Conservation (phyloP, 2,888 invertebrate species). For the Drosophila glabriapex region DNA sequence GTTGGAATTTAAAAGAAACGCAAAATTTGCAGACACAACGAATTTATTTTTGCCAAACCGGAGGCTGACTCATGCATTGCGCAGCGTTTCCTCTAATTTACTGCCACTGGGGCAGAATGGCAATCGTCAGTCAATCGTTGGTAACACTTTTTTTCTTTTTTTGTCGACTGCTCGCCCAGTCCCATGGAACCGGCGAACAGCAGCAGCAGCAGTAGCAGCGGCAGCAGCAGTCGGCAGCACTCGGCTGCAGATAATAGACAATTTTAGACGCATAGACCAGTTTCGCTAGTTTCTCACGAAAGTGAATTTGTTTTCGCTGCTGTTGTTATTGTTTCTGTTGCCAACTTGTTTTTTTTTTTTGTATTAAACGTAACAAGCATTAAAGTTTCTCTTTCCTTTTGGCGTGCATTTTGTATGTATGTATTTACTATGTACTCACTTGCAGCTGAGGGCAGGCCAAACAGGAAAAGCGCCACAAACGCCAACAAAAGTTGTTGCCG, state of each 20-base stretch:
- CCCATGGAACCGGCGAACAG: constrained; percentile 28
- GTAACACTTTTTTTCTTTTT: constrained; percentile 12
- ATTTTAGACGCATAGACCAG: constrained; percentile 68
- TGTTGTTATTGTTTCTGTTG: constrained; percentile 21
- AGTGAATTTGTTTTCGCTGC: constrained; percentile 77
- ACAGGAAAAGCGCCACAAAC: constrained; percentile 59
- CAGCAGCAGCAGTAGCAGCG: constrained; percentile 12
- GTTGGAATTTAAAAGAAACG: background rate
- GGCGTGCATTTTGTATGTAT: constrained; percentile 16
- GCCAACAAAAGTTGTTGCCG: constrained; percentile 29
- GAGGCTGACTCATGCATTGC: constrained; percentile 57
- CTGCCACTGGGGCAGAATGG: constrained; percentile 35
- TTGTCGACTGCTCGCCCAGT: constrained; percentile 15
- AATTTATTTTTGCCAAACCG: constrained; percentile 40
- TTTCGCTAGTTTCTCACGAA: constrained; percentile 81
- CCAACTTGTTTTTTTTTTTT: constrained; percentile 1
- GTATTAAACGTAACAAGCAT: constrained; percentile 60
- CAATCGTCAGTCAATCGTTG: constrained; percentile 6
- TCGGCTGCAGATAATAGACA: constrained; percentile 25
- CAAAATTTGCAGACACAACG: constrained; percentile 31
- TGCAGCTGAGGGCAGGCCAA: constrained; percentile 35
- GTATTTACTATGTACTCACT: constrained; percentile 50
- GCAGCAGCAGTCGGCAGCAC: constrained; percentile 23
- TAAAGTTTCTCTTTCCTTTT: constrained; percentile 73
- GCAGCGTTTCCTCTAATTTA: constrained; percentile 39